Conservation (phyloP, 2,888 invertebrate genomes). For the Priocnemis perturbator region DNA sequence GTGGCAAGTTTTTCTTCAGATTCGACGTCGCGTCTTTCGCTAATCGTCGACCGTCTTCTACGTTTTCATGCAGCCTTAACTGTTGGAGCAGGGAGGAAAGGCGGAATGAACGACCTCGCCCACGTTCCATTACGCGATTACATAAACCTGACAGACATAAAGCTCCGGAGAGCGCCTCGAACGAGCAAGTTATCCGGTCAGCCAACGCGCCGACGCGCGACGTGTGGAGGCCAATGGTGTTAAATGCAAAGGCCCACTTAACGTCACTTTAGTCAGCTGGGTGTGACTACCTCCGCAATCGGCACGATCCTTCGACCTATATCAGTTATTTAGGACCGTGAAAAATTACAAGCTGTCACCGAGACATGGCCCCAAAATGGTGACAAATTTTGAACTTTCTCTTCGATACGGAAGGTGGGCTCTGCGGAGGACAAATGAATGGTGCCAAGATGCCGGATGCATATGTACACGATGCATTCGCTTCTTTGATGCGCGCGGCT, state of each 20-base stretch:
- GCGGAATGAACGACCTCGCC: conserved; percentile 59
- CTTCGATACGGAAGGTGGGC: too few species aligned
- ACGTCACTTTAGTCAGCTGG: conserved; percentile 51
- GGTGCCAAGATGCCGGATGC: too few species aligned
- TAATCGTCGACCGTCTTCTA: too few species aligned
- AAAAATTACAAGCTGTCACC: too few species aligned
- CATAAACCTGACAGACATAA: conserved; percentile 51
- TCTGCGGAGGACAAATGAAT: too few species aligned
- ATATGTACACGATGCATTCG: too few species aligned
- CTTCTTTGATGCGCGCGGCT: too few species aligned
- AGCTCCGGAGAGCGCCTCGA: conserved; percentile 32
- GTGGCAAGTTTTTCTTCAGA: too few species aligned
- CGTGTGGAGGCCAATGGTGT: conserved; percentile 48
- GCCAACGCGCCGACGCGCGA: conserved; percentile 42
- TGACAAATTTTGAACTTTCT: too few species aligned
- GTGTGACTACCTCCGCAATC: conserved; percentile 42
- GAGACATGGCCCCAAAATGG: conserved; percentile 8
- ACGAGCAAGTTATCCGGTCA: conserved; percentile 43
- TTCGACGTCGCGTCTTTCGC: too few species aligned
- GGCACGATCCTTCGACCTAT: conserved; percentile 26
- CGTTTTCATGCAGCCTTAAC: too few species aligned
- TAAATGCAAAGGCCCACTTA: conserved; percentile 51
- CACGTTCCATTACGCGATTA: conserved; percentile 61
- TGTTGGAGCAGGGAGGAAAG: conserved; percentile 29
- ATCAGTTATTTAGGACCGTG: too few species aligned